Conservation (phyloP, 2,888 invertebrate genomes). For the Drosophila merina region DNA sequence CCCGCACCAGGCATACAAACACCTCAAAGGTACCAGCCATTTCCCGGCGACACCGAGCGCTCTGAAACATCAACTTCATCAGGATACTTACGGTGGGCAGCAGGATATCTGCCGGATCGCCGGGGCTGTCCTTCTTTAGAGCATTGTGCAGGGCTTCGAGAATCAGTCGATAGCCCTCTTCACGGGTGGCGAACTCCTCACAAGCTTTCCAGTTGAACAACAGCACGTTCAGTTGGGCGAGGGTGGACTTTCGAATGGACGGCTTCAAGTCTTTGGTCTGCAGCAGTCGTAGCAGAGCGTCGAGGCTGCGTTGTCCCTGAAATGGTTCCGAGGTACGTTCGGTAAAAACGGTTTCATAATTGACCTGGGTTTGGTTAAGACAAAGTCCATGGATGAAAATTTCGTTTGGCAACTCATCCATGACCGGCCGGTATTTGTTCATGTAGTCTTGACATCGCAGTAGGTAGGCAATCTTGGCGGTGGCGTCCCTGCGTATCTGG, state of each 20-base stretch:
- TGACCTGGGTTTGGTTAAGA: constrained; percentile 56
- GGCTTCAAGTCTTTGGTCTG: constrained; percentile 75
- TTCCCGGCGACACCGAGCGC: constrained; percentile 68
- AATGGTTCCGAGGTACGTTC: constrained; percentile 28
- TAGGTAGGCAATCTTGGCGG: constrained; percentile 71
- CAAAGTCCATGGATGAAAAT: constrained; percentile 75
- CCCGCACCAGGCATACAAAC: constrained; percentile 74
- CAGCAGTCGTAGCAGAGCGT: constrained; percentile 75
- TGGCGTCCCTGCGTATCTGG: constrained; percentile 68
- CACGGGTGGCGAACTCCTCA: constrained; percentile 38
- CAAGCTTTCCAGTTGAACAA: constrained; percentile 72
- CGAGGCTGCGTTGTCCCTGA: constrained; percentile 44
- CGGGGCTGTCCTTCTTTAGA: constrained; percentile 49
- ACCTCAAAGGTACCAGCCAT: constrained; percentile 69
- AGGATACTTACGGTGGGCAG: constrained; percentile 78
- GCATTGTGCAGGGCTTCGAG: constrained; percentile 70
- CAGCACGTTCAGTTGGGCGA: constrained; percentile 80
- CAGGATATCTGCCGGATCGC: constrained; percentile 69
- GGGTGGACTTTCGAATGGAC: constrained; percentile 77
- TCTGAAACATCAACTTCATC: constrained; percentile 71
- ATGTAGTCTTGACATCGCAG: constrained; percentile 58
- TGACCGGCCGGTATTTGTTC: constrained; percentile 59
- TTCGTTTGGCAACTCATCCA: constrained; percentile 64
- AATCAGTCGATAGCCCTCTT: constrained; percentile 8
- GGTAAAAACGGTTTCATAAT: constrained; percentile 68